These are phyloP conservation scores for Lepidotrigona ventralis DNA, from an alignment of 1,140 invertebrate genomes.

Conservation along the genomic window DNA sequence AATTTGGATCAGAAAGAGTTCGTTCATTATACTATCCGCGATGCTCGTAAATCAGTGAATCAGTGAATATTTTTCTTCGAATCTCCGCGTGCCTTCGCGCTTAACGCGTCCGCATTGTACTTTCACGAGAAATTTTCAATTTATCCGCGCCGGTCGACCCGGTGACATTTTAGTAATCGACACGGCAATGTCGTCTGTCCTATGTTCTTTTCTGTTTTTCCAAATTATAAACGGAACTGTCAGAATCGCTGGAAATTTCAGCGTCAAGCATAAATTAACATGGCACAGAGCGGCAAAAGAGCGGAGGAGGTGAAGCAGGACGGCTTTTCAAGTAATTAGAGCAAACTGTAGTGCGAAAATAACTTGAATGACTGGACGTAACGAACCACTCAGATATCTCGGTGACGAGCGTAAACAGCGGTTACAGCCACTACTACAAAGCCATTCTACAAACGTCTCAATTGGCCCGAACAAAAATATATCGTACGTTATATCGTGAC, in stretches of 20 bases:
- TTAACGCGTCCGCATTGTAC: neutral
- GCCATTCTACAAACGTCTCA: neutral
- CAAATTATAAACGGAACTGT: neutral
- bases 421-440: neutral
- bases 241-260: neutral
- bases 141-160: neutral
- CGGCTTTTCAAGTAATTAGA: neutral
- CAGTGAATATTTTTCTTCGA: conserved; percentile 31
- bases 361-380: neutral
- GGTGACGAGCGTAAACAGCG: neutral
- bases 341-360: neutral
- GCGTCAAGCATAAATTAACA: neutral
- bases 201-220: neutral
- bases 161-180: too few relatives aligned
- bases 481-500: neutral
- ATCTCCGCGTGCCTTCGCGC: neutral
- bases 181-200: neutral
- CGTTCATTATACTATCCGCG: neutral
- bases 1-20: conserved; percentile 19
- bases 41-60: conserved; percentile 5
- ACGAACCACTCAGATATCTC: neutral
- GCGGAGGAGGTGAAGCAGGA: neutral
- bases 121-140: neutral
- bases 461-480: neutral
- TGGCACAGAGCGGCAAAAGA: neutral